A percentile compares a stretch with the other conserved stretches of the same genome.
phyloP scores from a whole-genome alignment of 2,797 vertebrate species.

The Coccyzus lansbergi region DNA sequence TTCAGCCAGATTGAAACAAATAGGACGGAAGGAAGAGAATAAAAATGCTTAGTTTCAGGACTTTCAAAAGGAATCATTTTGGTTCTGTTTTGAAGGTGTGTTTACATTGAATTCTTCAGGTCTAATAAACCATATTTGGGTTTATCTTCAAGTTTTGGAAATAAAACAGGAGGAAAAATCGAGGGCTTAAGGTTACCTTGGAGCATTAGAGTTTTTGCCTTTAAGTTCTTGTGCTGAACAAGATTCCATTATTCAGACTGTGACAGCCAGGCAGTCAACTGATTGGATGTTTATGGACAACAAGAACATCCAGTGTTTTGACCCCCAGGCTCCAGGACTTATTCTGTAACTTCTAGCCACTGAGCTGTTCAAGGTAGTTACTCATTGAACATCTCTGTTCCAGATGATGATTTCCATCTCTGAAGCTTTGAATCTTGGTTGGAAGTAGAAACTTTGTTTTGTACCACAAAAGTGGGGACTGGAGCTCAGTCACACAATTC shows the following conservation, averaged over 20 bases:
- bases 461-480: not conserved
- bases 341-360: not conserved
- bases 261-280: not conserved
- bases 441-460: not conserved
- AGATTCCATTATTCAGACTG: conserved; percentile 36
- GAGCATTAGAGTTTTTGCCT: not conserved
- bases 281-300: conserved; percentile 34
- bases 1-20: not conserved
- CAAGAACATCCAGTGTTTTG: conserved; percentile 26
- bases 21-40: not conserved
- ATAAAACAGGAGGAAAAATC: not conserved
- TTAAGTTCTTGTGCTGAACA: not conserved
- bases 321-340: not conserved
- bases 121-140: not conserved
- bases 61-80: not conserved
- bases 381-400: too few relatives aligned
- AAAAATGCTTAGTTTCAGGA: not conserved
- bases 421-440: not conserved
- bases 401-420: not conserved
- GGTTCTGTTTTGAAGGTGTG: not conserved
- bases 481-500: not conserved
- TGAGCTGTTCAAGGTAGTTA: not conserved
- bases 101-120: not conserved
- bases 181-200: not conserved
- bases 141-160: not conserved